Conservation (phyloP, 2,113 vertebrate species). For the Cnemophilus loriae region DNA sequence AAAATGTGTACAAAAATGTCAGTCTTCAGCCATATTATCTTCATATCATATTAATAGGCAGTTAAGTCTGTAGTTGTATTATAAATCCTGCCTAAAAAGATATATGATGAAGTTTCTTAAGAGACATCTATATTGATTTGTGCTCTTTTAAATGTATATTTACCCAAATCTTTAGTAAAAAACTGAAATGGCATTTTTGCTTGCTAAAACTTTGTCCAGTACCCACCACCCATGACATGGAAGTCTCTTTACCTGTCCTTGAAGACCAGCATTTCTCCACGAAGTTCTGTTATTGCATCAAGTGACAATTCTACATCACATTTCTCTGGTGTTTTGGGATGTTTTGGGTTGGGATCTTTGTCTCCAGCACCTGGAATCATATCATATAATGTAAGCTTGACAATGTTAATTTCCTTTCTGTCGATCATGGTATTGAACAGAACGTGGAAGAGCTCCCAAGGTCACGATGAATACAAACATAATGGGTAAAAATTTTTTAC, state of each 20-base stretch:
- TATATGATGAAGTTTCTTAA: neutral
- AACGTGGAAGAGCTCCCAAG: neutral
- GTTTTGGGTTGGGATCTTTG: slow-evolving; percentile 71
- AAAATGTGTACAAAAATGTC: neutral
- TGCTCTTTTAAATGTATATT: neutral
- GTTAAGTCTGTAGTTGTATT: neutral
- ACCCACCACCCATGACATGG: neutral
- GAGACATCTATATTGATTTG: neutral
- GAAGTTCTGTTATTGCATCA: slow-evolving; percentile 84
- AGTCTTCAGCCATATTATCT: neutral
- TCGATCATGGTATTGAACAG: neutral
- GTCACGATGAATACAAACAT: neutral
- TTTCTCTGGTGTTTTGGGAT: slow-evolving; percentile 82
- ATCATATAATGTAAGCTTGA: neutral
- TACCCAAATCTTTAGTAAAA: neutral
- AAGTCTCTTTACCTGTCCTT: slow-evolving; percentile 81
- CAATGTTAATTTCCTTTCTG: neutral
- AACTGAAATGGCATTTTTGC: neutral
- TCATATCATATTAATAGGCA: neutral
- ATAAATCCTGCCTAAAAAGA: neutral
- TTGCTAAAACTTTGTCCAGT: neutral
- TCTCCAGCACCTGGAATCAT: slow-evolving; percentile 67
- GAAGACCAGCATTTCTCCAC: slow-evolving; percentile 88
- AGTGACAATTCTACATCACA: slow-evolving; percentile 83
- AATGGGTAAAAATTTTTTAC: neutral